Percentiles rank a stretch among this genome's conserved stretches.
Conservation (phyloP, 1,140 invertebrate species). For the Pogonus chalceus region DNA sequence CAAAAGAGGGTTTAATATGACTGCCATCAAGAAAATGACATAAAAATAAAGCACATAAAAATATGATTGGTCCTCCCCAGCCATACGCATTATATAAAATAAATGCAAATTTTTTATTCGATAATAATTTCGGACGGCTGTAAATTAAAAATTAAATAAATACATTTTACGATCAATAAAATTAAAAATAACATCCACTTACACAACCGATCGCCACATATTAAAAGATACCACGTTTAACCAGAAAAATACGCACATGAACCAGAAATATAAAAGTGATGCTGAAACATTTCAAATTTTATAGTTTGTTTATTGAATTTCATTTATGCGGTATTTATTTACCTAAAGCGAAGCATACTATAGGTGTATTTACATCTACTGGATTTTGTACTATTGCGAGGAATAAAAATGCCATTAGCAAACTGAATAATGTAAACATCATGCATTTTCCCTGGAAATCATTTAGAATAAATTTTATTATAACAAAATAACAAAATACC, state of each 20-base stretch:
- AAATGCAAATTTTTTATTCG: constrained; percentile 40
- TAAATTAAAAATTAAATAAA: constrained; percentile 15
- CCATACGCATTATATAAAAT: constrained; percentile 44
- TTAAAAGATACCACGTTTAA: constrained; percentile 54
- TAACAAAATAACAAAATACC: too few relatives aligned
- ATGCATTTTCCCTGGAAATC: constrained; percentile 42
- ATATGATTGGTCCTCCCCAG: constrained; percentile 43
- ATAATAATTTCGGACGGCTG: constrained; percentile 32
- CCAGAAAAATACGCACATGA: constrained; percentile 56
- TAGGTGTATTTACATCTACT: constrained; percentile 35
- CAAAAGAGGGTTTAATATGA: constrained; percentile 47
- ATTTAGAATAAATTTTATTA: neutral
- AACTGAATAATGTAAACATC: constrained; percentile 42
- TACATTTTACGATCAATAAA: constrained; percentile 17
- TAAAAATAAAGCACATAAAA: constrained; percentile 39
- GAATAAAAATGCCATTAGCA: constrained; percentile 44
- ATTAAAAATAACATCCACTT: constrained; percentile 32
- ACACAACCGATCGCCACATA: constrained; percentile 49
- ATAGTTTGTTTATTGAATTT: neutral
- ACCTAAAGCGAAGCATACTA: constrained; percentile 41
- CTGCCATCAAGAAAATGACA: constrained; percentile 40
- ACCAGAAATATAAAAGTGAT: constrained; percentile 49
- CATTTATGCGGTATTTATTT: constrained; percentile 13
- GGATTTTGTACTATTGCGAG: constrained; percentile 44
- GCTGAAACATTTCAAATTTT: constrained; percentile 32